Evolutionary conservation across 2,888 invertebrate genomes (phyloP), one percentile per base, ranked within the genome.

Genomic region (Omphaloscelis lunosa): DNA sequence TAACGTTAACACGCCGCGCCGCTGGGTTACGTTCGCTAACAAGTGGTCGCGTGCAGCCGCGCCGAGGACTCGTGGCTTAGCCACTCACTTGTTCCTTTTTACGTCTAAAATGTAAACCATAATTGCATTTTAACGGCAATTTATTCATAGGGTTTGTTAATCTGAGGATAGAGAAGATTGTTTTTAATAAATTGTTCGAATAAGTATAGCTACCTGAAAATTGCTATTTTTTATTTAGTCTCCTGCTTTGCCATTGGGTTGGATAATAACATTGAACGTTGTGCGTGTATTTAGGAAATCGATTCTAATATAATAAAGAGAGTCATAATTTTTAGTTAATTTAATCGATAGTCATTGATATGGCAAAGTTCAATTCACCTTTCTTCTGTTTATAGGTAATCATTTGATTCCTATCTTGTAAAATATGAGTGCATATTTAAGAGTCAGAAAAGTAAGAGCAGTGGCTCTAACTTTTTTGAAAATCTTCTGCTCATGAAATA

Each of bases 1-100:
- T 82, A 75, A 56, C 51, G 77, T 73, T 75, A 78, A 70, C 71
- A 65, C 56, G 71, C 48, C 29, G 48, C 34, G 67, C 53, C 67
- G 59, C 8, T 17, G 66, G 34, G 45, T 62, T 72, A 74, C 77
- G 59, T 56, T 59, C 74, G 59, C 81, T 93, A 93, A 93, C 93
- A 94, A 93, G 94, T 94, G 94, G 94, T 93, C 90, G 94, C 93
- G 93, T 93, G 94, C 85, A 78, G 75, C 61, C 69, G 68, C 77
- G 68, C 66, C 80, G 81, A 68, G 67, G 70, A 77, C 63, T 78
- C 68, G 61, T 80, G 81, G 82, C 86, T 89, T 85, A 89, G 87
- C 87, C 84, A 84, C 85, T 88, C 75, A 82, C 85, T 86, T 78
- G 84, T 80, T 85, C 81, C 79, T 88, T 86, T 86, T 88, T 82